These are phyloP conservation scores for Megaleporinus macrocephalus DNA, from an alignment of 2,113 vertebrate species.

Conservation along the genomic window DNA sequence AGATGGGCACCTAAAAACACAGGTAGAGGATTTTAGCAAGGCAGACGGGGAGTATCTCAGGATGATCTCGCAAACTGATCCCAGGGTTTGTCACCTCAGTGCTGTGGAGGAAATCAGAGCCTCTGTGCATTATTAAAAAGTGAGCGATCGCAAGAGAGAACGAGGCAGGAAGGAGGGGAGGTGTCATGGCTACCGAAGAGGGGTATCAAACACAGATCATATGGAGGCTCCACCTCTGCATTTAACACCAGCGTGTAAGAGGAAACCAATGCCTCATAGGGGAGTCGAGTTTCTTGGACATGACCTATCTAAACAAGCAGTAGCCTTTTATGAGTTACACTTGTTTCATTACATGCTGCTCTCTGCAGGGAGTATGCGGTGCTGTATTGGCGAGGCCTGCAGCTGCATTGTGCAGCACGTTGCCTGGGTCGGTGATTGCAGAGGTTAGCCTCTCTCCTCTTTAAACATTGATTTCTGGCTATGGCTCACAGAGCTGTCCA, in stretches of 20 bases:
- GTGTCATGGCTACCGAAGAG: slow-evolving; percentile 13
- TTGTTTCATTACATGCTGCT: slow-evolving; percentile 2
- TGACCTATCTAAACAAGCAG: not conserved
- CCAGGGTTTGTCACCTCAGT: not conserved
- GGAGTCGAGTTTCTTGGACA: not conserved
- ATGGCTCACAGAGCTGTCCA: not conserved
- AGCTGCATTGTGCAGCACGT: not conserved
- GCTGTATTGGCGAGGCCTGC: not conserved
- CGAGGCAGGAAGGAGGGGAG: not conserved
- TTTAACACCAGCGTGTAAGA: slow-evolving; percentile 51
- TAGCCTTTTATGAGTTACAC: not conserved
- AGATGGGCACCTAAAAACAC: not conserved
- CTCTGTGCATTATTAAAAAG: slow-evolving; percentile 48
- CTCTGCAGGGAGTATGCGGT: not conserved
- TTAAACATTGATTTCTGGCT: slow-evolving; percentile 12
- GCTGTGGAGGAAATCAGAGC: slow-evolving; percentile 39
- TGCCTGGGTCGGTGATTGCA: not conserved
- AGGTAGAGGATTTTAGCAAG: not conserved
- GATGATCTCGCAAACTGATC: not conserved
- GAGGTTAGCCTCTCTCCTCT: not conserved
- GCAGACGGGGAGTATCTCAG: not conserved
- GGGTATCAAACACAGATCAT: slow-evolving; percentile 20
- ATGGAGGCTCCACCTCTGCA: slow-evolving; percentile 26
- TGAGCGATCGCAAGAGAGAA: not conserved
- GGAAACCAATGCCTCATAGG: slow-evolving; percentile 29